These are phyloP conservation scores for Yponomeuta malinellus DNA, from an alignment of 2,888 invertebrate genomes.

Conservation along the genomic window DNA sequence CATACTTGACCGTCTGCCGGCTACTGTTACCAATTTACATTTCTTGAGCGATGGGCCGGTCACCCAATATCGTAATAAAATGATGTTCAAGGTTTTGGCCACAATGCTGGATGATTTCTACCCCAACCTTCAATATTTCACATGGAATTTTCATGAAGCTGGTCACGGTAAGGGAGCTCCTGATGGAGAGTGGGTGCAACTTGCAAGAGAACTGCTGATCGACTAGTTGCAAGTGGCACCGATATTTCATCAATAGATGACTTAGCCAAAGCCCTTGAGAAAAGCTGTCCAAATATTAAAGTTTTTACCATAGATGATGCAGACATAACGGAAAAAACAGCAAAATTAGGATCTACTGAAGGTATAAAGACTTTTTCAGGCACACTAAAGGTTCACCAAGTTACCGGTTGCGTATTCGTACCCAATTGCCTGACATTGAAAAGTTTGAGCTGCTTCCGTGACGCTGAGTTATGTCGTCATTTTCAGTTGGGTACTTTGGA, in stretches of 20 bases:
- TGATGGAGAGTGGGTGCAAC: conserved; percentile 21
- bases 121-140: conserved; percentile 18
- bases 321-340: conserved; percentile 19
- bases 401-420: conserved; percentile 19
- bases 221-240: conserved; percentile 16
- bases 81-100: conserved; percentile 17
- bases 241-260: conserved; percentile 20
- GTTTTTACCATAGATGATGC: conserved; percentile 15
- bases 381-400: conserved; percentile 20
- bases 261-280: conserved; percentile 15
- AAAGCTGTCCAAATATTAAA: conserved; percentile 18
- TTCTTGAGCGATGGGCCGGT: too few species aligned
- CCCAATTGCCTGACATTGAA: conserved; percentile 19
- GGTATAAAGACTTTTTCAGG: conserved; percentile 18
- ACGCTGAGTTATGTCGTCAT: conserved; percentile 15
- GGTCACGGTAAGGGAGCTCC: conserved; percentile 22
- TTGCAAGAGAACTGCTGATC: conserved; percentile 19
- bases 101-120: conserved; percentile 14
- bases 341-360: conserved; percentile 14
- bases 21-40: too few species aligned
- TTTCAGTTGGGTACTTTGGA: conserved; percentile 14
- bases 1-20: background rate
- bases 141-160: conserved; percentile 21
- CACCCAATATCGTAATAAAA: conserved; percentile 13
- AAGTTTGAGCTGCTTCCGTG: conserved; percentile 21